phyloP scores from a whole-genome alignment of 2,888 invertebrate species.

The Drosophila nr. fundita region DNA sequence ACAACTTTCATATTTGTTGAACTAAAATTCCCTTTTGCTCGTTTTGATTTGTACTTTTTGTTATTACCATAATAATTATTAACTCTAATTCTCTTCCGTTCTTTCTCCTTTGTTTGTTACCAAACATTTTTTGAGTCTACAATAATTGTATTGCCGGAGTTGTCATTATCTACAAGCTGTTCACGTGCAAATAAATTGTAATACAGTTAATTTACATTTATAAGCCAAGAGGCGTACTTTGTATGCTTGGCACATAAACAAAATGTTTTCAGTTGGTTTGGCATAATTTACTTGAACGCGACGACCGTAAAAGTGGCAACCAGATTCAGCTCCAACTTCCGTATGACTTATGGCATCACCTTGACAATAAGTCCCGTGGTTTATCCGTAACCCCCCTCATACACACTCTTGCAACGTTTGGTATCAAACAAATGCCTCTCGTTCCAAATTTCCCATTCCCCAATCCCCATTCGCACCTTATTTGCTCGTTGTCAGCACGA shows the following conservation, averaged over 20 bases:
- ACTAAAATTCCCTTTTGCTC: too few species aligned
- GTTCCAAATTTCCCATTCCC: conserved; percentile 5
- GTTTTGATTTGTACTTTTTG: conserved; percentile 41
- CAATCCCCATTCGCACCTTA: conserved; percentile 65
- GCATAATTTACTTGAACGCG: conserved; percentile 61
- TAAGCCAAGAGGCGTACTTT: conserved; percentile 13
- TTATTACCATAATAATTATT: conserved; percentile 34
- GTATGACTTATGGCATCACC: conserved; percentile 77
- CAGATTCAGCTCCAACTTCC: conserved; percentile 13
- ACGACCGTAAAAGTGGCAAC: conserved; percentile 37
- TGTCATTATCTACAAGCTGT: conserved; percentile 15
- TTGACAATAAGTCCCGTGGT: conserved; percentile 77
- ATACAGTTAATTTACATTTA: conserved; percentile 47
- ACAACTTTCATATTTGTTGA: too few species aligned
- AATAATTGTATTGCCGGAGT: neutral
- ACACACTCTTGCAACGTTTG: conserved; percentile 14
- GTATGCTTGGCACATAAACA: conserved; percentile 52
- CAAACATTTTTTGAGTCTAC: neutral
- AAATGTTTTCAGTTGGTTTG: conserved; percentile 47
- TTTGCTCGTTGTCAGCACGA: conserved; percentile 75
- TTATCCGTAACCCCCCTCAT: conserved; percentile 40
- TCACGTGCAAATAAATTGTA: conserved; percentile 35
- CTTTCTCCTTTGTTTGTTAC: conserved; percentile 58
- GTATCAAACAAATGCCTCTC: conserved; percentile 64
- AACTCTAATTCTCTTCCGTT: conserved; percentile 59